Evolutionary conservation across 2,888 invertebrate species (phyloP), one percentile per base, ranked within the genome.

Genomic region (Leptopterna dolabrata): DNA sequence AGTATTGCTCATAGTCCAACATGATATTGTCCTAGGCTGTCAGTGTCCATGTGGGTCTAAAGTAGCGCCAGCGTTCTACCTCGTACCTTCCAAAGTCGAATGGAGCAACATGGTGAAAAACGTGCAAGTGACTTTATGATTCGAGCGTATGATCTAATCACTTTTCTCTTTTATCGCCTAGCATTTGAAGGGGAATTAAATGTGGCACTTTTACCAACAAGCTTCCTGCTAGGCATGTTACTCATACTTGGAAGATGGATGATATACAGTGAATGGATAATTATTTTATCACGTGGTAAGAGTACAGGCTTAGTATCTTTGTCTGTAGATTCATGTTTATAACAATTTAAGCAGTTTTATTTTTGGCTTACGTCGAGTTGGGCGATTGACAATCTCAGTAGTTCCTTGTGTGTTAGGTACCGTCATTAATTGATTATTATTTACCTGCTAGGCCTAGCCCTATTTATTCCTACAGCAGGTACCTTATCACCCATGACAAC

Each of bases 41-140:
- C 95, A 96, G 90, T 98, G 98, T 92, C 97, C 97, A 0, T 98
- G 98, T 92, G 97, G 97, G 0, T 95, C 95, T 89, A 96, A 96
- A 92, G 95, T 97, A 88, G 96, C 97, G 16, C 97, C 97, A 0
- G 97, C 97, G 30, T 98, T 98, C 93, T 98, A 98, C 92, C 93
- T 98, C 90, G 96, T 96, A 90, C 97, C 96, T 55, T 96, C 96
- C 71, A 97, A 97, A 93, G 96, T 98, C 88, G 98, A 98, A 92
- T 95, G 96, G 93, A 96, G 96, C 88, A 97, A 96, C 92, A 95
- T 96, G 84, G 96, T 97, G 83, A 96, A 97, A 91, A 97, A 97
- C 92, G 95, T 97, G 87, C 96, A 97, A 92, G 93, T 94, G 88
- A 96, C 96, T 71, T 85, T 85, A 85, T 85, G 85, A 85, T 85